Evolutionary conservation across 2,113 vertebrate species (phyloP).

Genomic region (Anguilla rostrata): DNA sequence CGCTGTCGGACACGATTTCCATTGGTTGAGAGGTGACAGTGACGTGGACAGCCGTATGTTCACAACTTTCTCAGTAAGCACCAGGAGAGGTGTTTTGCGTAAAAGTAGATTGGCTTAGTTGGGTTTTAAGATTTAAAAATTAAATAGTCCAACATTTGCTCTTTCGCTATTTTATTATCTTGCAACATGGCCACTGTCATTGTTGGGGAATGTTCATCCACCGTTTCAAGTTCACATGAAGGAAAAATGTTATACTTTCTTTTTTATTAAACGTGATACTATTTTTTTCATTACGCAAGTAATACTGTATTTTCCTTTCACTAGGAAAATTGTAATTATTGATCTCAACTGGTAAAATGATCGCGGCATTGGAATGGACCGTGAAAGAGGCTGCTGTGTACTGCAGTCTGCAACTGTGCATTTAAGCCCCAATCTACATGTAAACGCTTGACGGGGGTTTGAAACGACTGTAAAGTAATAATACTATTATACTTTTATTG

Average conservation of each 20-base stretch:
- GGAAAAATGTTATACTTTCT: neutral
- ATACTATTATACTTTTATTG: neutral
- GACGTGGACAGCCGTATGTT: slow-evolving; percentile 17
- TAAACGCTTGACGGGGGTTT: neutral
- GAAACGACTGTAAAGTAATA: neutral
- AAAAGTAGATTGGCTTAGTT: neutral
- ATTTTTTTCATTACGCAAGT: neutral
- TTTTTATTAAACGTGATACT: neutral
- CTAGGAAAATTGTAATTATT: no score
- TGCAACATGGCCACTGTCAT: neutral
- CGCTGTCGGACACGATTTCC: neutral
- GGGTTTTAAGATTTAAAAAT: neutral
- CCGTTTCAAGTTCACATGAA: neutral
- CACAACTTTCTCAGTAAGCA: slow-evolving; percentile 1
- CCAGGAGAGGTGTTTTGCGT: neutral
- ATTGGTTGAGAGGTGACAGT: slow-evolving; percentile 32
- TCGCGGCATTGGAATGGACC: no score
- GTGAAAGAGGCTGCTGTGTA: neutral
- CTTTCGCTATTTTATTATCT: neutral
- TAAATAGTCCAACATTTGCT: neutral
- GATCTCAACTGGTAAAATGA: no score
- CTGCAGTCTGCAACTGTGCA: neutral
- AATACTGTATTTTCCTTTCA: neutral
- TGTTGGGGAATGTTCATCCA: neutral
- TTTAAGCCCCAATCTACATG: neutral